Conservation (phyloP, 2,797 vertebrate species). For the Myotis findleyi region DNA sequence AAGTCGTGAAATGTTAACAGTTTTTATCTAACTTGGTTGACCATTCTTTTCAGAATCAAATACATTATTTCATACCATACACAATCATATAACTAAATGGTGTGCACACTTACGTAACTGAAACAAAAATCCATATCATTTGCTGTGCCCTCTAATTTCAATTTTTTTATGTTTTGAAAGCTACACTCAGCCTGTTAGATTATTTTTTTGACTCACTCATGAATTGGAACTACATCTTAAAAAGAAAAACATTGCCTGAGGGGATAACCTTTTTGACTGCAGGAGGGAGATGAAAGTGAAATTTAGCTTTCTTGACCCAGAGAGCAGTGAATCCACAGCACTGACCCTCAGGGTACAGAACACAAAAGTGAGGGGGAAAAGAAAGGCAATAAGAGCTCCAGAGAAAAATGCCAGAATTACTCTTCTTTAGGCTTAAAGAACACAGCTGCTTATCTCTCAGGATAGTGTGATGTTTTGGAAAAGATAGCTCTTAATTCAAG, state of each 20-base stretch:
- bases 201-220: background rate
- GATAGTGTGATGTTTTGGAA: background rate
- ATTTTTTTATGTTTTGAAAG: background rate
- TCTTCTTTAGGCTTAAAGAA: background rate
- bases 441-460: background rate
- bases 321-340: background rate
- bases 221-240: conserved; percentile 9
- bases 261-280: background rate
- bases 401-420: background rate
- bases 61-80: background rate
- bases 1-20: background rate
- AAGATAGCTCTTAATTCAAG: background rate
- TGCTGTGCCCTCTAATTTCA: background rate
- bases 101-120: background rate
- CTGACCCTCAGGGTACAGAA: background rate
- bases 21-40: background rate
- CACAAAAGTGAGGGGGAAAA: background rate
- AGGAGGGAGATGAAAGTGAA: background rate
- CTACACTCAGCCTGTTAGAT: background rate
- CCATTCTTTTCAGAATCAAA: background rate
- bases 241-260: background rate
- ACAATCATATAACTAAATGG: background rate
- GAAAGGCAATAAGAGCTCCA: no score
- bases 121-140: background rate
- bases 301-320: background rate